phyloP scores from a whole-genome alignment of 2,888 invertebrate genomes.

The Leistus spinibarbis region DNA sequence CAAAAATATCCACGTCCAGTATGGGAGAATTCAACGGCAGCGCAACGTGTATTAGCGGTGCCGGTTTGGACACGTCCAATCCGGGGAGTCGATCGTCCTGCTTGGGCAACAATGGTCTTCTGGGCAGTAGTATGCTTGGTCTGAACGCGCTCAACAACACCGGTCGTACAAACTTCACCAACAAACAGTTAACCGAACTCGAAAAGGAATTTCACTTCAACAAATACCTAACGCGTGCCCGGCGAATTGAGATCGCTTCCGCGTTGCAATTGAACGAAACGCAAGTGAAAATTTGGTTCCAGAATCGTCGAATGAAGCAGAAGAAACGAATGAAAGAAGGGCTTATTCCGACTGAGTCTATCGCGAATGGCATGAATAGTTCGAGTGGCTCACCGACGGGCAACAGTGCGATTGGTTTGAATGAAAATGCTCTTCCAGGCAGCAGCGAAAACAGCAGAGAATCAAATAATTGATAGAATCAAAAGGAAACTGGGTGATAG shows the following conservation, averaged over 20 bases:
- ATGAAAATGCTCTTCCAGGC: constrained; percentile 53
- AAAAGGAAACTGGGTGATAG: constrained; percentile 10
- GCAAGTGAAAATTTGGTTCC: constrained; percentile 97
- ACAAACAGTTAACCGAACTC: constrained; percentile 97
- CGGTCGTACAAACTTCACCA: constrained; percentile 98
- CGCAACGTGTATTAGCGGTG: constrained; percentile 60
- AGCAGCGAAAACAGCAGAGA: constrained; percentile 77
- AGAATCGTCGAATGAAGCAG: constrained; percentile 98
- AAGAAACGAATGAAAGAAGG: constrained; percentile 97
- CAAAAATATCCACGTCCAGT: constrained; percentile 64
- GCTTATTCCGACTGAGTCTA: constrained; percentile 66
- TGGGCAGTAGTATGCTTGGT: constrained; percentile 55
- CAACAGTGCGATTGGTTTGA: constrained; percentile 50
- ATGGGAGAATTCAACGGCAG: constrained; percentile 50
- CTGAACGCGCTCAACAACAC: constrained; percentile 74
- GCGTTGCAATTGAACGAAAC: constrained; percentile 96
- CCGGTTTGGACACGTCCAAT: constrained; percentile 61
- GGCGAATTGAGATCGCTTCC: constrained; percentile 97
- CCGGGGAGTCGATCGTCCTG: constrained; percentile 58
- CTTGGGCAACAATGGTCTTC: constrained; percentile 56
- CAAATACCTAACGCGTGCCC: constrained; percentile 95
- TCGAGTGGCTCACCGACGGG: constrained; percentile 59
- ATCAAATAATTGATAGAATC: constrained; percentile 61
- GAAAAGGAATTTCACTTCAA: constrained; percentile 99
- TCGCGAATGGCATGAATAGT: constrained; percentile 50